These are phyloP conservation scores for Aphelenchoides besseyi DNA, from an alignment of 1,140 invertebrate species.

Conservation along the genomic window DNA sequence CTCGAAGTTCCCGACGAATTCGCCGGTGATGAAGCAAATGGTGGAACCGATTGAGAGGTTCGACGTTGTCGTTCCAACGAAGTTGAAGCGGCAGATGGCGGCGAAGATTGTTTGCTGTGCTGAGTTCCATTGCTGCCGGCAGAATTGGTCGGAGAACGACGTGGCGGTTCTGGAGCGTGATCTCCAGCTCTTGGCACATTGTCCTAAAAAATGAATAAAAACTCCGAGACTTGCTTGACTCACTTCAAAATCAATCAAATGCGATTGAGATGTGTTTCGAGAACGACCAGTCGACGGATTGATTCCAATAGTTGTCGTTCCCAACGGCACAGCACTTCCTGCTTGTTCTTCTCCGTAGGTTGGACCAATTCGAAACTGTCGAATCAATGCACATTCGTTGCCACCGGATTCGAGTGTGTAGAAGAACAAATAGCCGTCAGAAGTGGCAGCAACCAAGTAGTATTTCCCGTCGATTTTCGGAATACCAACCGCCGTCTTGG, in stretches of 20 bases:
- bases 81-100: not conserved
- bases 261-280: not conserved
- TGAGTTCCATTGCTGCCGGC: not conserved
- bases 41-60: constrained; percentile 10
- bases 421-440: constrained; percentile 52
- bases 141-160: constrained; percentile 5
- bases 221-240: not conserved
- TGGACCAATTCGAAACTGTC: constrained; percentile 46
- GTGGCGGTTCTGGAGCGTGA: not conserved
- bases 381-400: constrained; percentile 41
- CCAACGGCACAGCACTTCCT: not conserved
- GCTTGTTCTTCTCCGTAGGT: not conserved
- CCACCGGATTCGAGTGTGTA: constrained; percentile 36
- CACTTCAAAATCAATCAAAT: constrained; percentile 10
- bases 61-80: not conserved
- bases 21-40: constrained; percentile 8
- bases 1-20: not conserved
- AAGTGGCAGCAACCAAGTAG: constrained; percentile 44
- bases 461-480: constrained; percentile 32
- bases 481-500: constrained; percentile 45
- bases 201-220: constrained; percentile 5
- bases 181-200: not conserved
- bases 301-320: not conserved
- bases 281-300: not conserved
- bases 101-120: not conserved